Evolutionary conservation across 2,888 invertebrate species (phyloP), one percentile per base, ranked within the genome.

Genomic region (Embidobia sp.): DNA sequence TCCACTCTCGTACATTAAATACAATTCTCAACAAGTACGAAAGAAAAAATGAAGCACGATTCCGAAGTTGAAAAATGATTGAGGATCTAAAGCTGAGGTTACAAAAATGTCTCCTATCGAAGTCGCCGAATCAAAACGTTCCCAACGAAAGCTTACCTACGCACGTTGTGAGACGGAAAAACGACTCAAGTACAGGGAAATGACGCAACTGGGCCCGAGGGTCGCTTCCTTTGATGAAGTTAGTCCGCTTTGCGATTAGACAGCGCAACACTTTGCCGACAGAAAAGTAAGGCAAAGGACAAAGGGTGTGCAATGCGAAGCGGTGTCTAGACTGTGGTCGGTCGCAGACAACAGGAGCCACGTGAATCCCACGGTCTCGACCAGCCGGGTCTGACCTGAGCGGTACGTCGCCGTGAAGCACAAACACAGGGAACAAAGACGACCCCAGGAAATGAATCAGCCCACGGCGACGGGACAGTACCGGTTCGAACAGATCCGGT

Each of bases 401-500:
- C 31, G 48, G 37, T 64, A 74, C 57, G 77, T 72, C 72, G 46
- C 49, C 49, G 49, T 48, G 80, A 67, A 77, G 49, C 49, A 67
- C 80, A 82, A 84, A 82, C 78, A 79, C 63, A 70, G 26, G 61
- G 64, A 80, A 87, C 86, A 85, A 85, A 86, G 86, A 83, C 81
- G 82, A 82, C 80, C 80, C 81, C 80, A 79, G 80, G 82, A 83
- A 85, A 85, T 82, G 78, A 83, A 85, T 86, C 81, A 84, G 80
- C 83, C 78, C 75, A 66, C 63, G 80, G 79, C 82, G 79, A 80
- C 80, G 72, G 74, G 80, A 85, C 84, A 83, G 82, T 85, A 83
- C 84, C 83, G 81, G 82, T 82, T 85, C 79, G 85, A 81, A 82
- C 42, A 79, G 33, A 69, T 8, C 77, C 78, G 81, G 79, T 66